Base-by-base conservation (phyloP, 2,797 vertebrate genomes). In the Sylvilagus floridanus region DNA sequence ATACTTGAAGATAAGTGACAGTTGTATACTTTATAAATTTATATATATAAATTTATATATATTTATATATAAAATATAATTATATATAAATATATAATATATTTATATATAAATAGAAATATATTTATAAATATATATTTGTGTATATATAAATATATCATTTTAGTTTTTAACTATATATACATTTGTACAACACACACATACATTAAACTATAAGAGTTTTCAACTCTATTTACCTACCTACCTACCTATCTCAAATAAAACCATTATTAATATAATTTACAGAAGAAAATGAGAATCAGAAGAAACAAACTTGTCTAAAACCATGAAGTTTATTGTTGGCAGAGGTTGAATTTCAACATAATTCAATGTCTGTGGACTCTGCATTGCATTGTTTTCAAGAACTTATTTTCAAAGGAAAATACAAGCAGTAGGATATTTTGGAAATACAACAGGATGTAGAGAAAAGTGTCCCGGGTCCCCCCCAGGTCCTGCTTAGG, bases 341-440 rank as follows among this genome's bases (percentile, higher is more conserved):
- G 19, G 69, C 50, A 77, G 52, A 84, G 24, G 9, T 0, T 91
- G n/a, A 76, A 86, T 62, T 63, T 91, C 22, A 84, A 19, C 68
- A 62, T 4, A 68, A 5, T 62, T 88, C 65, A 5, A n/a, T 9
- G 54, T 71, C 62, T 57, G 50, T 1, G 13, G 30, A 47, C 54
- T 94, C 30, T 73, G 50, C 84, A 84, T 77, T 87, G 63, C 28
- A 90, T 91, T 9, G 4, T 37, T 32, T 42, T 19, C 3, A 71
- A 83, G n/a, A 78, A 54, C 16, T 54, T 91, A 47, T 93, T 79
- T 95, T 95, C 57, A 91, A 90, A 95, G 28, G 42, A 90, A 68
- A 85, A 47, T 91, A 37, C 79, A 71, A 94, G 37, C 35, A 3
- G 5, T 47, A 14, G 7, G 30, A 28, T 32, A 84, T 22, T 47